phyloP scores from a whole-genome alignment of 2,113 vertebrate species.

The Solea senegalensis region DNA sequence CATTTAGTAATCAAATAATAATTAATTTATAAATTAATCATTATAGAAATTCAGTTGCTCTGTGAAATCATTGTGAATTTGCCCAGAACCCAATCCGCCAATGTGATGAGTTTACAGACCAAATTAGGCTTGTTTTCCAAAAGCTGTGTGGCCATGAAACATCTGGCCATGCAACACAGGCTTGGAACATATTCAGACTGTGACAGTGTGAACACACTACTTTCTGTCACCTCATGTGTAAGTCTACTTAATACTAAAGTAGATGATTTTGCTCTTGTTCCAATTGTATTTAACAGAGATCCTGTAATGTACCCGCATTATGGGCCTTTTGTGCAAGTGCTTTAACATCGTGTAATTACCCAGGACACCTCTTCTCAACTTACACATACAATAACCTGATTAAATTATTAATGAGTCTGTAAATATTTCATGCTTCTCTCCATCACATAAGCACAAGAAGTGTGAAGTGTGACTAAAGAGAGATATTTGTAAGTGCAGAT shows the following conservation, averaged over 20 bases:
- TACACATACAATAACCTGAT: neutral
- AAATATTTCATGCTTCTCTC: constrained; percentile 51
- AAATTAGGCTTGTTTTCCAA: constrained; percentile 17
- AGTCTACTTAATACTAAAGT: too few species aligned
- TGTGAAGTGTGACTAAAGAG: constrained; percentile 10
- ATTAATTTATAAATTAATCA: too few species aligned
- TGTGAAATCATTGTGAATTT: neutral
- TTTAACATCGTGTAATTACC: constrained; percentile 6
- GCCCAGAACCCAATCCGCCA: neutral
- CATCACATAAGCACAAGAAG: constrained; percentile 35
- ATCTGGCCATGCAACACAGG: constrained; percentile 49
- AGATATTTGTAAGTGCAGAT: neutral
- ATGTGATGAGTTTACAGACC: neutral
- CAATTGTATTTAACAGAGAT: neutral
- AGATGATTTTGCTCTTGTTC: too few species aligned
- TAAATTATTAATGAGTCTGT: constrained; percentile 41
- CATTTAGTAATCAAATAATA: too few species aligned
- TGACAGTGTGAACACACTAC: neutral
- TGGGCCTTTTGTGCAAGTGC: neutral
- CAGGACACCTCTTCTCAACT: constrained; percentile 3
- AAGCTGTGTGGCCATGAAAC: constrained; percentile 47
- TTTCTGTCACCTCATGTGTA: too few species aligned
- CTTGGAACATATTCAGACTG: constrained; percentile 38
- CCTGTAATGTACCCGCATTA: neutral
- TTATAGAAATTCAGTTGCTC: neutral